Evolutionary conservation across 2,113 vertebrate genomes (phyloP), one percentile per base, ranked within the genome.

Genomic region (Eudyptes chrysolophus): DNA sequence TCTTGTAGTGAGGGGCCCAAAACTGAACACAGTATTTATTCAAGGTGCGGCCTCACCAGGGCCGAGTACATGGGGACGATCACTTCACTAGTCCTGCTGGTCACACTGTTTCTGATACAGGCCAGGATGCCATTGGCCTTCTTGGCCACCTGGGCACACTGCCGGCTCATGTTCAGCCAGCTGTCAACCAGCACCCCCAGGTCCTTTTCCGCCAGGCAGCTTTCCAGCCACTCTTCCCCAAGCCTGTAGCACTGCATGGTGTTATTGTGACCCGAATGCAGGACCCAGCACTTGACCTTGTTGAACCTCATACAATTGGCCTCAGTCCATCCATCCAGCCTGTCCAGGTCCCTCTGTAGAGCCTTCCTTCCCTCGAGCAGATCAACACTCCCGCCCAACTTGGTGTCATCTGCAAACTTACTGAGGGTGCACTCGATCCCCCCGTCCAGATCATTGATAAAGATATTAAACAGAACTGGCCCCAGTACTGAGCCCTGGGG

Each of bases 121-220:
- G 20, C 57, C 57, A 60, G 57, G 57, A 60, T 60, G 34, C 34
- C 5, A 2, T 22, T n/a, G n/a, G n/a, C n/a, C n/a, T n/a, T n/a
- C n/a, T n/a, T n/a, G n/a, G n/a, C n/a, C n/a, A n/a, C n/a, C n/a
- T n/a, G 57, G 57, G 21, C 21, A 60, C 57, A n/a, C 57, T 58
- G 57, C 13, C 7, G 34, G 57, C 34, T 60, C 57, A 60, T n/a
- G 1, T n/a, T 58, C 57, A n/a, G 57, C 13, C 4, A 2, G 21
- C 21, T 60, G 34, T 24, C 13, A 1, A 16, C 14, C 21, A n/a
- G 1, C 14, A 60, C 21, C 9, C 8, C 34, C 21, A n/a, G 9
- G 34, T 60, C 58, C 34, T n/a, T 24, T 22, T n/a, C 58, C 1
- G 1, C 9, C 3, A 1, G 14, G 9, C 34, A 60, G 34, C 13